Evolutionary conservation across 2,113 vertebrate genomes (phyloP).

Genomic region (Castor canadensis): DNA sequence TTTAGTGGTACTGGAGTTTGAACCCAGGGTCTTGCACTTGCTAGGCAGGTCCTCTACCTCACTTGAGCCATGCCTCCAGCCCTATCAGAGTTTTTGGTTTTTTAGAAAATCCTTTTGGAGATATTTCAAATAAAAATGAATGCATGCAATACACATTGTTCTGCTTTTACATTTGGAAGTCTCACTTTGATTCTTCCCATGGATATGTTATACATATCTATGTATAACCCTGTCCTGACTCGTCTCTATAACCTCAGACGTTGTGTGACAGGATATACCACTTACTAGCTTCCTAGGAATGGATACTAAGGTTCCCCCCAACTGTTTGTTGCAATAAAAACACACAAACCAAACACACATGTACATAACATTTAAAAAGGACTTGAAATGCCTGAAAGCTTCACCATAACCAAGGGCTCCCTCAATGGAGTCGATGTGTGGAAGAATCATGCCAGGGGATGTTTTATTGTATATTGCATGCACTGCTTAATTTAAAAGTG

Average conservation of each 20-base stretch:
- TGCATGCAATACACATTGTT: not conserved
- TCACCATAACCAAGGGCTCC: not conserved
- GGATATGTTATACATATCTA: too few relatives aligned
- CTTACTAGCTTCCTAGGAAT: not conserved
- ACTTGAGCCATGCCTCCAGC: too few relatives aligned
- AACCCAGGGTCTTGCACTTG: too few relatives aligned
- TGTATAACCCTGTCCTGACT: not conserved
- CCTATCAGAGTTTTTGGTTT: not conserved
- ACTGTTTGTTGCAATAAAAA: not conserved
- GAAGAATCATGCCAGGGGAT: not conserved
- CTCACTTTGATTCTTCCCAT: too few relatives aligned
- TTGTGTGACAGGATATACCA: not conserved
- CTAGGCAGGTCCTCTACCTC: not conserved
- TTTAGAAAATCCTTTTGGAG: not conserved
- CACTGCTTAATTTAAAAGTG: not conserved
- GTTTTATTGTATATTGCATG: not conserved
- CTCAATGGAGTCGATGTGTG: accelerated
- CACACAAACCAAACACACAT: not conserved
- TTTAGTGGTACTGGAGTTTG: not conserved
- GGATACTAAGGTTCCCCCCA: not conserved
- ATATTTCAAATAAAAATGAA: not conserved
- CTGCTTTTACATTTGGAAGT: not conserved
- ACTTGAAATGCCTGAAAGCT: not conserved
- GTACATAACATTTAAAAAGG: not conserved
- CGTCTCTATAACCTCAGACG: not conserved